Evolutionary conservation across 2,113 vertebrate genomes (phyloP).

Genomic region (Oncorhynchus clarkii): DNA sequence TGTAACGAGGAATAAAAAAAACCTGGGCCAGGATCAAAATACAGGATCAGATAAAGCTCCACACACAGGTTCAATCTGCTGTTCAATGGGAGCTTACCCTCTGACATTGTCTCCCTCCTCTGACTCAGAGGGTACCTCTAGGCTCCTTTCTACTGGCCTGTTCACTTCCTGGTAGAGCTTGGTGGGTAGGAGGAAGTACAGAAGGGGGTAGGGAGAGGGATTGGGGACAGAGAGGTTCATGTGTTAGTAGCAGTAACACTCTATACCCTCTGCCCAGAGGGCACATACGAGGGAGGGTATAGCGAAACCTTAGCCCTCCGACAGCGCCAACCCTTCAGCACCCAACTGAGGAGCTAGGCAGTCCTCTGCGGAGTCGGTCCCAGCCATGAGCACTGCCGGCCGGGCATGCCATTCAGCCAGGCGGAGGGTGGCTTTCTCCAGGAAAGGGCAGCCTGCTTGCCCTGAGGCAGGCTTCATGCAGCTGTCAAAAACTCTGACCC

Average conservation of each 20-base stretch:
- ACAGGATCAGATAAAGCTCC: slow-evolving; percentile 7
- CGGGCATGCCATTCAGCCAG: slow-evolving; percentile 34
- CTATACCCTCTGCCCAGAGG: neutral
- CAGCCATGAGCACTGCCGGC: slow-evolving; percentile 32
- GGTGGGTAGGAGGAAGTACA: neutral
- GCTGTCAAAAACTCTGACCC: slow-evolving; percentile 44
- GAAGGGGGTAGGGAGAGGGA: neutral
- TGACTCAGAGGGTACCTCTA: neutral
- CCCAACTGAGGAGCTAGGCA: slow-evolving; percentile 18
- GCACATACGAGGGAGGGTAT: neutral
- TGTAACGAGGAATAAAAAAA: slow-evolving; percentile 31
- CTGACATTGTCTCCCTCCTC: neutral
- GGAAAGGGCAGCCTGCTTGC: slow-evolving; percentile 32
- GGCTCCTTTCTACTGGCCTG: neutral
- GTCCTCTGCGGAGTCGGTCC: slow-evolving; percentile 30
- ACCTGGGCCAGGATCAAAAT: slow-evolving; percentile 8
- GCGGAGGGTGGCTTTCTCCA: neutral
- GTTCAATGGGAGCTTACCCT: slow-evolving; percentile 1
- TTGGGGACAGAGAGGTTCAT: neutral
- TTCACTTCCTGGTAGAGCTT: slow-evolving; percentile 10
- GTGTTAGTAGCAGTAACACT: neutral
- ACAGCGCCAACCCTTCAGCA: slow-evolving; percentile 24
- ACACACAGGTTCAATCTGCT: slow-evolving; percentile 8
- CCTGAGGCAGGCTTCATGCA: slow-evolving; percentile 41
- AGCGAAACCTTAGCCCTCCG: slow-evolving; percentile 29